Evolutionary conservation across 2,888 invertebrate genomes (phyloP), one percentile per base, ranked within the genome.

Genomic region (Megastigmus dorsalis): DNA sequence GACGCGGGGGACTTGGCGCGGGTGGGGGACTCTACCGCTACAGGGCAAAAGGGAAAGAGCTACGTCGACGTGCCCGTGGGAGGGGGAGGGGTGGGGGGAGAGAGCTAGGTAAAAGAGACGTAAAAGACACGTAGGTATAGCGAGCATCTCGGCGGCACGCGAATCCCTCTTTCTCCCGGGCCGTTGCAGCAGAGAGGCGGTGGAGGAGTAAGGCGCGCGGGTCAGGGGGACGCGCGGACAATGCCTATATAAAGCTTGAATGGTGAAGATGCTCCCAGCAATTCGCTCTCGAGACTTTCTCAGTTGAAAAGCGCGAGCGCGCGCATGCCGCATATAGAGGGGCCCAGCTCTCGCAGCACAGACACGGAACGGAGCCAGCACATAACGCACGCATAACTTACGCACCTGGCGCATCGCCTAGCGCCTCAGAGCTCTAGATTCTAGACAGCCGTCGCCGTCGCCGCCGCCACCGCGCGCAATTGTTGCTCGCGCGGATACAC

Each of bases 241-340:
- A 86, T 86, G 84, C 84, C 86, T 87, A 88, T 88, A 87, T 88
- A 88, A 88, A 88, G 87, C 85, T 85, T 84, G 84, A 87, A 87
- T 86, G 77, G 78, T 79, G 87, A 87, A 88, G 88, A 87, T 88
- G 87, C 86, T 88, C 85, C 83, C 83, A 85, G 87, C 83, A 88
- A 87, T 88, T 88, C 88, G 85, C 87, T 87, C 86, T 86, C 85
- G 85, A 70, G 73, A 87, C 87, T 87, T 87, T 88, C 88, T 84
- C 83, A 55, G 71, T 30, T 62, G 54, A n/a, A n/a, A 43, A 55
- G 54, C 45, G 36, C 50, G 41, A n/a, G 18, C 54, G 54, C 30
- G 2, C 50, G 23, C 13, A n/a, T n/a, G n/a, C n/a, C n/a, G n/a
- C n/a, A n/a, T n/a, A n/a, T n/a, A n/a, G n/a, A n/a, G n/a, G n/a